phyloP scores from a whole-genome alignment of 2,113 vertebrate genomes.

The Syngnathus scovelli region DNA sequence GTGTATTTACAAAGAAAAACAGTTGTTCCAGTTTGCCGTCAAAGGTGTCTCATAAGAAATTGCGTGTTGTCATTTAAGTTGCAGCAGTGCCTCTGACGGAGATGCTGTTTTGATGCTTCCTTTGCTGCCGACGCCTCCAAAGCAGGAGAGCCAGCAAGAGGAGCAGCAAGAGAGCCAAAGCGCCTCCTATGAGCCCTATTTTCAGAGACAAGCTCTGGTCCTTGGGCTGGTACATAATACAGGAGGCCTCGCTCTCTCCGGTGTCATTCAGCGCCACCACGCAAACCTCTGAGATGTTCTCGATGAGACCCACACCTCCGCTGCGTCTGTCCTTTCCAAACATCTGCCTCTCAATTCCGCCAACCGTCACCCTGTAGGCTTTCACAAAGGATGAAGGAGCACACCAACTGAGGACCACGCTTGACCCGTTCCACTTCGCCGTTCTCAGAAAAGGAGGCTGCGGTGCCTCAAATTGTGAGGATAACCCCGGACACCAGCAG shows the following conservation, averaged over 20 bases:
- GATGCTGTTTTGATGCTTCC: conserved; percentile 42
- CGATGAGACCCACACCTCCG: conserved; percentile 21
- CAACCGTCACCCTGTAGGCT: conserved; percentile 49
- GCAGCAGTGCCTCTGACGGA: conserved; percentile 16
- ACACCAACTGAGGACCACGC: conserved; percentile 64
- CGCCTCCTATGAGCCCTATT: conserved; percentile 63
- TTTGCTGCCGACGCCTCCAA: conserved; percentile 52
- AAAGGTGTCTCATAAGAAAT: neutral
- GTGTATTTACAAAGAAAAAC: neutral
- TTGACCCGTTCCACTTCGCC: conserved; percentile 42
- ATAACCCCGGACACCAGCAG: conserved; percentile 62
- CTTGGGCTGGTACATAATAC: conserved; percentile 36
- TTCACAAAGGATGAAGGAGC: conserved; percentile 55
- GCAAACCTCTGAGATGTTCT: conserved; percentile 48
- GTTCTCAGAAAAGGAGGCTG: conserved; percentile 24
- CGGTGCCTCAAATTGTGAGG: conserved; percentile 17
- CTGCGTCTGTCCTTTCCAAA: conserved; percentile 22
- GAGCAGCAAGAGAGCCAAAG: conserved; percentile 59
- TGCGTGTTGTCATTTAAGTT: conserved; percentile 21
- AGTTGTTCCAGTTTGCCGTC: neutral
- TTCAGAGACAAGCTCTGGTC: conserved; percentile 38
- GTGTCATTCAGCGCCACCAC: conserved; percentile 56
- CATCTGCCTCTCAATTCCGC: neutral
- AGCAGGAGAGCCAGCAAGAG: conserved; percentile 52
- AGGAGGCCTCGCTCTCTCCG: conserved; percentile 39